Conservation (phyloP, 1,140 invertebrate genomes). For the Apolygus lucorum region DNA sequence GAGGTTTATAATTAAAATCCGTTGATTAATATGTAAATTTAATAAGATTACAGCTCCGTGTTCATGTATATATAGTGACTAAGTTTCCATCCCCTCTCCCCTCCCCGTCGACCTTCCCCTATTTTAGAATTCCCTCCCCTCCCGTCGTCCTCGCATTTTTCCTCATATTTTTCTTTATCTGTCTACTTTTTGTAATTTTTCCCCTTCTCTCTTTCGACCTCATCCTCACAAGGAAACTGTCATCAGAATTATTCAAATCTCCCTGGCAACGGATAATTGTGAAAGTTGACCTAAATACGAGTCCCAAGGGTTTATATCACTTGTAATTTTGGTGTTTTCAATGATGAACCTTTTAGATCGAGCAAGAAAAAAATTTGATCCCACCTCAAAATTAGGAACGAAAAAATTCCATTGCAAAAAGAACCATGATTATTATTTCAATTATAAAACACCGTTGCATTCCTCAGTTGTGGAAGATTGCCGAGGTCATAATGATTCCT, state of each 20-base stretch:
- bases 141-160: background rate
- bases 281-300: too few relatives aligned
- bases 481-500: too few relatives aligned
- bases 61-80: slow-evolving; percentile 35
- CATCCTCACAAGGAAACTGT: background rate
- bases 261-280: too few relatives aligned
- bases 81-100: slow-evolving; percentile 25
- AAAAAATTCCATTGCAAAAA: too few relatives aligned
- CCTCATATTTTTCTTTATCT: slow-evolving; percentile 14
- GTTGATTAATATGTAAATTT: slow-evolving; percentile 97
- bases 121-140: slow-evolving; percentile 14
- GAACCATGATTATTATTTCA: too few relatives aligned
- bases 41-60: slow-evolving; percentile 79
- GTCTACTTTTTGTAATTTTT: background rate
- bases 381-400: too few relatives aligned
- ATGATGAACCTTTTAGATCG: too few relatives aligned
- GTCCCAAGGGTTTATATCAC: too few relatives aligned
- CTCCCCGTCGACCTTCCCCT: background rate
- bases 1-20: slow-evolving; percentile 85
- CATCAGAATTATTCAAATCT: background rate
- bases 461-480: too few relatives aligned
- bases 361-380: too few relatives aligned
- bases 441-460: too few relatives aligned
- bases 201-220: background rate
- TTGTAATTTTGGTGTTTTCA: too few relatives aligned